A percentile compares a stretch with the other conserved stretches of the same genome.
These are phyloP conservation scores for Drosophila ohnishii DNA, from an alignment of 1,140 invertebrate species.

Conservation along the genomic window DNA sequence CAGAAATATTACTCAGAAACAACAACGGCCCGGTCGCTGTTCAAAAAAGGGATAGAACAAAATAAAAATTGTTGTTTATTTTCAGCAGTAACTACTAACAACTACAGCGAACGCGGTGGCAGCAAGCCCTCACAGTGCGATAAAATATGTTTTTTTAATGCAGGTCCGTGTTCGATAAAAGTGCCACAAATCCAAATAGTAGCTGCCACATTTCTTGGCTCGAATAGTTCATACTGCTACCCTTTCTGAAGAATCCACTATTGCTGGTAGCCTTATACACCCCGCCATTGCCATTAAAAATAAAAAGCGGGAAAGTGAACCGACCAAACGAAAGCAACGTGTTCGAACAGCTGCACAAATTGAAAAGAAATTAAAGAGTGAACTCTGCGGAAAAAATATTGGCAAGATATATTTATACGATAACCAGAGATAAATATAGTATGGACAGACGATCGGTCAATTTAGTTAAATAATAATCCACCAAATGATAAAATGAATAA, in stretches of 20 bases:
- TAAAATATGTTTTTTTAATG: constrained; percentile 78
- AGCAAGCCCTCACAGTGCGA: constrained; percentile 47
- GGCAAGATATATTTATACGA: constrained; percentile 10
- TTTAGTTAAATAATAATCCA: neutral
- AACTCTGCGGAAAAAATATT: constrained; percentile 7
- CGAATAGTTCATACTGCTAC: constrained; percentile 2
- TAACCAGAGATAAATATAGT: neutral
- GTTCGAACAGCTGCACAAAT: constrained; percentile 21
- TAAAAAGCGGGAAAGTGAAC: constrained; percentile 20
- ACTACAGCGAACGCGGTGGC: constrained; percentile 16
- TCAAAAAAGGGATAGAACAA: constrained; percentile 21
- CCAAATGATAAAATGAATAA: neutral
- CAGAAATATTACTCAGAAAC: constrained; percentile 52
- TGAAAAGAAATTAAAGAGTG: constrained; percentile 32
- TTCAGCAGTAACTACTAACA: constrained; percentile 34
- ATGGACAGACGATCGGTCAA: neutral
- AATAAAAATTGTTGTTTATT: constrained; percentile 48
- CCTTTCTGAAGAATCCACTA: neutral
- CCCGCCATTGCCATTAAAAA: neutral
- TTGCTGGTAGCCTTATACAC: neutral
- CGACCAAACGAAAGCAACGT: constrained; percentile 19
- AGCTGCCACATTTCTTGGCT: neutral
- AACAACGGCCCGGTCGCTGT: neutral
- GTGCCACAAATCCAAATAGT: constrained; percentile 60
- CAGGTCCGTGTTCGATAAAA: constrained; percentile 67